A percentile compares a stretch with the other conserved stretches of the same genome.
Evolutionary conservation across 2,888 invertebrate genomes (phyloP).

Genomic region (Lepetodrilus schrolli): DNA sequence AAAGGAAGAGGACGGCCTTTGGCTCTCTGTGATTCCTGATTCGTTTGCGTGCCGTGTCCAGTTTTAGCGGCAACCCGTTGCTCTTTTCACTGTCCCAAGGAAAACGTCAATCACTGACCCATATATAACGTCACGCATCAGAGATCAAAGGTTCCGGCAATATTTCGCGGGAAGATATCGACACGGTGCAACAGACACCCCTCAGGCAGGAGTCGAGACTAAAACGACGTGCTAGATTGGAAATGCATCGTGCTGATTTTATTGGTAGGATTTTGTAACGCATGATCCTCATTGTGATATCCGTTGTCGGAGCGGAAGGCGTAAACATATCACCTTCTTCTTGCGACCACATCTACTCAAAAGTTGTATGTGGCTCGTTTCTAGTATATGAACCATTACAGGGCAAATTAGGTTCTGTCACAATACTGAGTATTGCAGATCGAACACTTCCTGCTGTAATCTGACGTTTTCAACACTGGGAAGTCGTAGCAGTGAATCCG

Average conservation of each 20-base stretch:
- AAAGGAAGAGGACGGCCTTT: neutral
- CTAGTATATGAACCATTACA: no score
- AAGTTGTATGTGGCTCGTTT: no score
- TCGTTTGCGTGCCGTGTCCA: slow-evolving; percentile 16
- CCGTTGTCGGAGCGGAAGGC: no score
- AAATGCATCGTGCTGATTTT: neutral
- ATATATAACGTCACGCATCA: slow-evolving; percentile 22
- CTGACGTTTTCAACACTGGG: no score
- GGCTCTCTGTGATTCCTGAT: neutral
- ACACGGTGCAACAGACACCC: slow-evolving; percentile 20
- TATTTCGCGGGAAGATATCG: slow-evolving; percentile 7
- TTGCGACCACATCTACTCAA: no score
- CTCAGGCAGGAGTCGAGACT: slow-evolving; percentile 6
- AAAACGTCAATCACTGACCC: slow-evolving; percentile 23
- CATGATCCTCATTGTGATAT: no score
- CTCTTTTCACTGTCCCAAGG: slow-evolving; percentile 24
- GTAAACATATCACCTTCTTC: no score
- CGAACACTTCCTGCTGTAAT: no score
- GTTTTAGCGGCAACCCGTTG: slow-evolving; percentile 21
- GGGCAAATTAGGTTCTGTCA: no score
- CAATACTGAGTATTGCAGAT: no score
- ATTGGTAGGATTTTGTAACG: no score
- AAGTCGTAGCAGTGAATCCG: no score
- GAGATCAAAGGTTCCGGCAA: slow-evolving; percentile 15
- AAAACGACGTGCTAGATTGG: neutral